phyloP scores from a whole-genome alignment of 1,140 invertebrate genomes.

The Meloidogyne floridensis region DNA sequence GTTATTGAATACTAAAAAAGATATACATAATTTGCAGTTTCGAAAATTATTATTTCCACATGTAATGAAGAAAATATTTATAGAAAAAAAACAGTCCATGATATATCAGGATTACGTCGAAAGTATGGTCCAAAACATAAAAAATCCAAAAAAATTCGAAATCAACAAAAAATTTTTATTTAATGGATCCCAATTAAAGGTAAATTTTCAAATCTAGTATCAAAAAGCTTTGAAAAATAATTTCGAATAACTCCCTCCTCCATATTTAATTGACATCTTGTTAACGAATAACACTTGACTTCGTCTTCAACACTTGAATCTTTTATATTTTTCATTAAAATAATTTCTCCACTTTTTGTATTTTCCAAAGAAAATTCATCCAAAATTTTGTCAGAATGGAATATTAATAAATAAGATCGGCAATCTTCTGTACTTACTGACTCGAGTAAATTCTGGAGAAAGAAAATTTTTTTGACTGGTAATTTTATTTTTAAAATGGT shows the following conservation, averaged over 20 bases:
- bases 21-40: too few relatives aligned
- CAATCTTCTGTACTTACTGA: background rate
- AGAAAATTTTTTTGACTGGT: background rate
- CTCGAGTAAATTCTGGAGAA: background rate
- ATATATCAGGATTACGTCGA: too few relatives aligned
- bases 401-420: background rate
- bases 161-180: too few relatives aligned
- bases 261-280: background rate
- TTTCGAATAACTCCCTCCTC: background rate
- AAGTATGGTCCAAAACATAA: too few relatives aligned
- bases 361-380: conserved; percentile 11
- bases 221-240: too few relatives aligned
- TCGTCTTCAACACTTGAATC: background rate
- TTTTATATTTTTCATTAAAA: background rate
- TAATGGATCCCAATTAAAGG: too few relatives aligned
- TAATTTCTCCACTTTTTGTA: background rate
- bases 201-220: too few relatives aligned
- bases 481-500: background rate
- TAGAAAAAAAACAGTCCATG: too few relatives aligned
- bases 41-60: too few relatives aligned
- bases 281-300: background rate
- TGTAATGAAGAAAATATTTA: too few relatives aligned
- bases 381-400: background rate
- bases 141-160: too few relatives aligned
- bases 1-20: too few relatives aligned